Conservation (phyloP, 2,113 vertebrate species). For the Eptesicus fuscus region DNA sequence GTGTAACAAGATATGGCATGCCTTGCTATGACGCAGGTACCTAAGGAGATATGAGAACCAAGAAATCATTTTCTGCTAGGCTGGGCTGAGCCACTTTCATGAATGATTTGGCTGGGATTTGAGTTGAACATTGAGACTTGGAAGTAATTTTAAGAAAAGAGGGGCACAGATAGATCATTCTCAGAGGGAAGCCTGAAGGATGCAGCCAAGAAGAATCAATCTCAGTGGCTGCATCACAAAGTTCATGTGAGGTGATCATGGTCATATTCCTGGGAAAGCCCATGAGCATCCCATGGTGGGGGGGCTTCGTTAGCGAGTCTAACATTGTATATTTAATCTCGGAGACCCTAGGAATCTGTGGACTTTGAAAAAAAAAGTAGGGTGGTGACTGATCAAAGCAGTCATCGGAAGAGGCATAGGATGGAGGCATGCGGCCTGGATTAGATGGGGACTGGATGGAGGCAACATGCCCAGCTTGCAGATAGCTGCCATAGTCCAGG, state of each 20-base stretch:
- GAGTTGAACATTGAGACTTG: constrained; percentile 25
- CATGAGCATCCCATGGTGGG: neutral
- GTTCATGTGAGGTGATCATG: neutral
- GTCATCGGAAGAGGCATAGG: neutral
- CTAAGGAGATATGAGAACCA: neutral
- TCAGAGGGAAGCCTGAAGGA: constrained; percentile 40
- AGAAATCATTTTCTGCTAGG: constrained; percentile 21
- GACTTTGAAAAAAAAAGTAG: neutral
- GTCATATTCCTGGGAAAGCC: neutral
- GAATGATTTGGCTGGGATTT: constrained; percentile 18
- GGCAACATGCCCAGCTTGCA: neutral
- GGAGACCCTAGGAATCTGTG: neutral
- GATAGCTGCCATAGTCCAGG: fast-evolving
- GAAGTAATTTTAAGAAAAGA: constrained; percentile 55
- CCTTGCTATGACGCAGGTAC: neutral
- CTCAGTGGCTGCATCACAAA: neutral
- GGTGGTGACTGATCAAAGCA: neutral
- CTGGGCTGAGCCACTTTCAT: constrained; percentile 21
- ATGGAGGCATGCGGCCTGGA: fast-evolving
- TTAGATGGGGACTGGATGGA: neutral
- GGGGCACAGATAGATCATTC: constrained; percentile 4
- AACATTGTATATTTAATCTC: neutral
- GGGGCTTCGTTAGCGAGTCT: neutral
- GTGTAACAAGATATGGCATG: neutral
- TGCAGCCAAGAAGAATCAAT: neutral